Percentiles rank a stretch among this genome's conserved stretches.
Conservation (phyloP, 1,140 invertebrate species). For the Triops longicaudatus region DNA sequence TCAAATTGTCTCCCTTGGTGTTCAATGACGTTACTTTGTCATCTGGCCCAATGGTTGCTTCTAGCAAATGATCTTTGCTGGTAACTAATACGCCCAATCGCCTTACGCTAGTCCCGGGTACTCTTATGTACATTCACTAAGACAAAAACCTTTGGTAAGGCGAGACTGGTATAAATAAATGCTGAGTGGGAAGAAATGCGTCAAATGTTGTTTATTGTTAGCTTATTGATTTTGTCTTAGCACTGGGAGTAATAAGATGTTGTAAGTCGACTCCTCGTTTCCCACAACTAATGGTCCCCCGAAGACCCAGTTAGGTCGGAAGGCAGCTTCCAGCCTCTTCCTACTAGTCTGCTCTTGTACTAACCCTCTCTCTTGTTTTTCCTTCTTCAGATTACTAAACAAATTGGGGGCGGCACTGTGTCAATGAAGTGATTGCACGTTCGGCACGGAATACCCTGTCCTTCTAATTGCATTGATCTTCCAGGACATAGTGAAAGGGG, state of each 20-base stretch:
- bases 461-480: not conserved
- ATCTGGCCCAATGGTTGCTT: too few species aligned
- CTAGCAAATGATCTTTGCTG: too few species aligned
- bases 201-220: not conserved
- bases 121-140: too few species aligned
- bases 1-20: too few species aligned
- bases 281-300: not conserved
- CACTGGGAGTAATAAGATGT: not conserved
- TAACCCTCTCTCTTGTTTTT: not conserved
- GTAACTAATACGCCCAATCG: too few species aligned
- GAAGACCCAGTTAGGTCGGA: not conserved
- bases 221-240: not conserved
- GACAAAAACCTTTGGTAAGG: too few species aligned
- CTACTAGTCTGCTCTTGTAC: not conserved
- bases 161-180: not conserved
- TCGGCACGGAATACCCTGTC: not conserved
- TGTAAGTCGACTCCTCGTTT: conserved; percentile 2
- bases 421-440: conserved; percentile 5
- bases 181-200: not conserved
- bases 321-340: not conserved
- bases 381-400: not conserved
- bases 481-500: not conserved
- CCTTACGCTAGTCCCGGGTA: too few species aligned
- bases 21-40: too few species aligned
- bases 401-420: not conserved